A percentile compares a stretch with the other conserved stretches of the same genome.
phyloP scores from a whole-genome alignment of 2,888 invertebrate species.

The Monopis laevigella region DNA sequence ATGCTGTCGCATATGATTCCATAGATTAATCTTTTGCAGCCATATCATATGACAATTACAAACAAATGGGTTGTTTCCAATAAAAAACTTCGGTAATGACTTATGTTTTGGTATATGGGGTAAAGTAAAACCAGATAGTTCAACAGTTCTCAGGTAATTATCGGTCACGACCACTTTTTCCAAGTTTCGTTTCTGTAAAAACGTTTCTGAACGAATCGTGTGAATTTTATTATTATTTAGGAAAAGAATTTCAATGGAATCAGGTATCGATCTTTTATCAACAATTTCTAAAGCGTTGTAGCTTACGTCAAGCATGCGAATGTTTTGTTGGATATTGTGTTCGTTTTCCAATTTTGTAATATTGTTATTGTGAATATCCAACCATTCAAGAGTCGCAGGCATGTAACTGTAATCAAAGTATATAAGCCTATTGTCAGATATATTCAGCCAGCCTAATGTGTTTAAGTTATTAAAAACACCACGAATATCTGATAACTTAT shows the following conservation, averaged over 20 bases:
- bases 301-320: constrained; percentile 81
- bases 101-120: constrained; percentile 72
- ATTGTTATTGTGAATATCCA: constrained; percentile 83
- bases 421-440: constrained; percentile 79
- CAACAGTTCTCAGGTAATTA: constrained; percentile 77
- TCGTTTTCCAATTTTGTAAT: constrained; percentile 79
- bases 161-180: constrained; percentile 80
- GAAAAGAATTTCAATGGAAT: constrained; percentile 77
- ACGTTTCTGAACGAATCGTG: constrained; percentile 76
- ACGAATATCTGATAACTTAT: constrained; percentile 78
- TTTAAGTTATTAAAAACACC: constrained; percentile 78
- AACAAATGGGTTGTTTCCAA: constrained; percentile 84
- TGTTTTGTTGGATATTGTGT: constrained; percentile 72
- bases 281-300: constrained; percentile 77
- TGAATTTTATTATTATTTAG: constrained; percentile 81
- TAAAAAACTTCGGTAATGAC: constrained; percentile 79
- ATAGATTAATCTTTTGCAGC: constrained; percentile 80
- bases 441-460: constrained; percentile 81
- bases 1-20: constrained; percentile 77
- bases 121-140: constrained; percentile 76
- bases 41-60: constrained; percentile 91
- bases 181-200: constrained; percentile 74
- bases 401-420: constrained; percentile 84
- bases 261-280: constrained; percentile 75
- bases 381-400: constrained; percentile 78